These are phyloP conservation scores for Atopsyche davidsoni DNA, from an alignment of 1,140 invertebrate species.

Conservation along the genomic window DNA sequence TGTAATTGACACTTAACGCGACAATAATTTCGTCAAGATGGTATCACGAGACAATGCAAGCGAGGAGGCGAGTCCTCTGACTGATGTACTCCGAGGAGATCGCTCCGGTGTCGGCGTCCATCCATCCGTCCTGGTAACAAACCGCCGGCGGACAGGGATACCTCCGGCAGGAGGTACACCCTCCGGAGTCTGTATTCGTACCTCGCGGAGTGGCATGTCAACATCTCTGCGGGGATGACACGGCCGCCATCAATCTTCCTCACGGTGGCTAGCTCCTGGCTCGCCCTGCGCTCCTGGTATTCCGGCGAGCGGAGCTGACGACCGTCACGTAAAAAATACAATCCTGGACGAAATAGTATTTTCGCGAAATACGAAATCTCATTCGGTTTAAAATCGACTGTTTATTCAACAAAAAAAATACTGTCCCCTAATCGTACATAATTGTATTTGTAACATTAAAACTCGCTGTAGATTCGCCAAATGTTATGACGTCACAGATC, in stretches of 20 bases:
- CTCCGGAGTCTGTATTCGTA: conserved; percentile 9
- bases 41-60: too few relatives aligned
- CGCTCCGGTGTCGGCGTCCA: conserved; percentile 1
- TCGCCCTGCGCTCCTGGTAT: background rate
- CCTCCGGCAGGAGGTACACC: conserved; percentile 3
- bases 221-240: conserved; percentile 15
- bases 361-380: too few relatives aligned
- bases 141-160: conserved; percentile 5
- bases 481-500: too few relatives aligned
- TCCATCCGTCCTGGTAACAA: conserved; percentile 4
- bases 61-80: background rate
- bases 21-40: too few relatives aligned
- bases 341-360: too few relatives aligned
- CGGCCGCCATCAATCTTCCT: conserved; percentile 20
- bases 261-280: background rate
- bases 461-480: too few relatives aligned
- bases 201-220: conserved; percentile 20
- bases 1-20: background rate
- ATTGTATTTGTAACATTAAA: too few relatives aligned
- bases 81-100: conserved; percentile 3
- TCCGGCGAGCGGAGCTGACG: background rate
- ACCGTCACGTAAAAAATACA: too few relatives aligned
- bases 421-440: too few relatives aligned
- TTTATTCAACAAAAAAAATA: too few relatives aligned
- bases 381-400: too few relatives aligned